A percentile compares a stretch with the other conserved stretches of the same genome.
Evolutionary conservation across 2,797 vertebrate species (phyloP).

Genomic region (Poecilia velifera): DNA sequence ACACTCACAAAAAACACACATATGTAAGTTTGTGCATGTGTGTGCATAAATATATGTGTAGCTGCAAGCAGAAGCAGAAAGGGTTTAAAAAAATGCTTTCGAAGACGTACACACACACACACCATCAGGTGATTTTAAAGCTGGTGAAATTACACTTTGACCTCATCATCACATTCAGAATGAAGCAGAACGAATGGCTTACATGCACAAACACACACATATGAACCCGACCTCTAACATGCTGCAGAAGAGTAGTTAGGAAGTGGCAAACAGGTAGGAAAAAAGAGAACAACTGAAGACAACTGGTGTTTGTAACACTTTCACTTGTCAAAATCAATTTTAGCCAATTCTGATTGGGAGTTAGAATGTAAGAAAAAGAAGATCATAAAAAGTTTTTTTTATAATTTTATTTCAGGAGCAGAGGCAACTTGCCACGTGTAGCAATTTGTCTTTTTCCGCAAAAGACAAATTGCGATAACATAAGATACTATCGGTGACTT

Average conservation of each 20-base stretch:
- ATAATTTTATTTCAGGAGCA: neutral
- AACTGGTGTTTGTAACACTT: neutral
- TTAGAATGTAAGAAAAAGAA: neutral
- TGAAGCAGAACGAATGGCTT: conserved; percentile 22
- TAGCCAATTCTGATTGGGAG: neutral
- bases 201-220: conserved; percentile 15
- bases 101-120: neutral
- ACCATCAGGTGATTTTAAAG: conserved; percentile 39
- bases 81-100: conserved; percentile 11
- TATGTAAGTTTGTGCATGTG: conserved; percentile 43
- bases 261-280: conserved; percentile 24
- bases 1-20: conserved; percentile 26
- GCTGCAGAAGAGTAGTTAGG: conserved; percentile 18
- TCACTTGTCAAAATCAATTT: neutral
- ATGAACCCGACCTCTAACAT: conserved; percentile 28
- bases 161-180: conserved; percentile 48
- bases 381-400: neutral
- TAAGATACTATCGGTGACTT: neutral
- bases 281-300: conserved; percentile 45
- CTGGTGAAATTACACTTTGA: conserved; percentile 58
- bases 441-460: neutral
- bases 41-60: conserved; percentile 47
- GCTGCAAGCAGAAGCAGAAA: conserved; percentile 24
- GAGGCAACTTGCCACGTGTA: neutral
- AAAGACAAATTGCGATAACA: neutral